Conservation (phyloP, 2,888 invertebrate genomes). For the Unio pictorum region DNA sequence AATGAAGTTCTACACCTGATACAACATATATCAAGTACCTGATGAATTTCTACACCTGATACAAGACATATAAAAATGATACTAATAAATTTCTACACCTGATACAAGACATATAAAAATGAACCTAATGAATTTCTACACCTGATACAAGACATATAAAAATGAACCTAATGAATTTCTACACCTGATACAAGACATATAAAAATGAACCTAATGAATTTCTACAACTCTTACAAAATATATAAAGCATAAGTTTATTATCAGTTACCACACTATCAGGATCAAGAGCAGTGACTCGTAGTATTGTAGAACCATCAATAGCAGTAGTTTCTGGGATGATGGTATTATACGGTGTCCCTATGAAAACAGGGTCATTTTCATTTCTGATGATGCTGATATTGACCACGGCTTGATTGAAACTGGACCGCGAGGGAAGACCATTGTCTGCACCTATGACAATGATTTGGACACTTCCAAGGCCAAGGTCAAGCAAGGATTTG, state of each 20-base stretch:
- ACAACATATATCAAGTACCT: background rate
- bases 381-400: conserved; percentile 48
- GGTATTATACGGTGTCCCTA: conserved; percentile 37
- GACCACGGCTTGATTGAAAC: conserved; percentile 35
- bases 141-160: background rate
- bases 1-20: too few relatives aligned
- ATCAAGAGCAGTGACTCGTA: conserved; percentile 45
- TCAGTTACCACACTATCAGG: conserved; percentile 37
- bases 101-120: background rate
- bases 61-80: background rate
- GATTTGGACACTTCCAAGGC: conserved; percentile 34
- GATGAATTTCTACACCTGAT: too few relatives aligned
- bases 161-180: background rate
- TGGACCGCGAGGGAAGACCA: conserved; percentile 42
- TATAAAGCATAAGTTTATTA: background rate
- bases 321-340: conserved; percentile 39
- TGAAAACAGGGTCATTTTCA: conserved; percentile 52
- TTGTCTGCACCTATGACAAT: conserved; percentile 50
- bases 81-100: too few relatives aligned
- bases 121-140: background rate
- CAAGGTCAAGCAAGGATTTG: conserved; percentile 41
- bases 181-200: background rate
- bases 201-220: background rate
- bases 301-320: conserved; percentile 27
- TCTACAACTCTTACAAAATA: background rate